phyloP scores from a whole-genome alignment of 2,888 invertebrate genomes.

The Rhimphoctona megacephalus region DNA sequence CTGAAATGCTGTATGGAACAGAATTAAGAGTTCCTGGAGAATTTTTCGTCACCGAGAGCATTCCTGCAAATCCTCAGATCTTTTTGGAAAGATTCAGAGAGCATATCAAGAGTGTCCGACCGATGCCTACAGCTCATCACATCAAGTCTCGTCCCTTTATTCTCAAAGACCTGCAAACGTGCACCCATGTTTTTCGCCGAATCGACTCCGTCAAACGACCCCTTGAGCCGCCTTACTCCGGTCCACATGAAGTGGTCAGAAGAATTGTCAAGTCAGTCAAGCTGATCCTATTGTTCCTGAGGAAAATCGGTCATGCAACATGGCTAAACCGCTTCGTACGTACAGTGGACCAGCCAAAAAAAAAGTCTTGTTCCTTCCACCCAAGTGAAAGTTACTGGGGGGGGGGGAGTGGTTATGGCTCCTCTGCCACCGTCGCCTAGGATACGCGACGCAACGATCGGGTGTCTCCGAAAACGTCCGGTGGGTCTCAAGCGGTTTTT shows the following conservation, averaged over 20 bases:
- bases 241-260: too few relatives aligned
- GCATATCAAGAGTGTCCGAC: slow-evolving; percentile 1
- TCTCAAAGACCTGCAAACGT: not conserved
- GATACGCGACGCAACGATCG: too few relatives aligned
- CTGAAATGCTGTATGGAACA: too few relatives aligned
- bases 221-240: not conserved
- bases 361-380: slow-evolving; percentile 9
- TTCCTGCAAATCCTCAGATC: not conserved
- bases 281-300: not conserved
- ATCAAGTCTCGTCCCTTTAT: not conserved
- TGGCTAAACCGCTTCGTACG: not conserved
- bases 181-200: not conserved
- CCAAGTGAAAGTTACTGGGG: not conserved
- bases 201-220: not conserved
- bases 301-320: not conserved
- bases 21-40: too few relatives aligned
- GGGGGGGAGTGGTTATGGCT: slow-evolving; percentile 13
- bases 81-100: slow-evolving; percentile 4
- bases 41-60: too few relatives aligned
- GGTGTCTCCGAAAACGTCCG: too few relatives aligned
- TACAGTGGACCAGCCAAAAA: not conserved
- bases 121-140: slow-evolving; percentile 7
- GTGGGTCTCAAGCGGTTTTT: too few relatives aligned
- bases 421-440: not conserved
- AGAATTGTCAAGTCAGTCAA: not conserved